Evolutionary conservation across 2,888 invertebrate species (phyloP).

Genomic region (Drosophila mayaguana): DNA sequence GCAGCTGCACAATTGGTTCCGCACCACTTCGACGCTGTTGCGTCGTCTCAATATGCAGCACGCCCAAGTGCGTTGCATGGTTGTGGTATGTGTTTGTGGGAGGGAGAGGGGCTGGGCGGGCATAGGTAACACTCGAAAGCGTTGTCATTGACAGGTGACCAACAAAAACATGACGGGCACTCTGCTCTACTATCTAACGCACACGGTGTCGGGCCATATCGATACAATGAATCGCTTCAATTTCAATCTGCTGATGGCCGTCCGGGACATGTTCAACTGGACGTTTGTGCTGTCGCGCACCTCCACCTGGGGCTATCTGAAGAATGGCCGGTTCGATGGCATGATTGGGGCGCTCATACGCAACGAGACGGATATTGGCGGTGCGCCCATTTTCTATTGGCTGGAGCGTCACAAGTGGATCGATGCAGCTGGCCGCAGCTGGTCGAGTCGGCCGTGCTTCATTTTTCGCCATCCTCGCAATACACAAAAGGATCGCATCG

Average conservation of each 20-base stretch:
- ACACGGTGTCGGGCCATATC: conserved; percentile 86
- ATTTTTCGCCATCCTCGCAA: conserved; percentile 89
- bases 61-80: conserved; percentile 86
- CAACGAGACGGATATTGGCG: conserved; percentile 88
- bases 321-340: conserved; percentile 88
- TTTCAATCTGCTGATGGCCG: conserved; percentile 87
- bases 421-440: conserved; percentile 82
- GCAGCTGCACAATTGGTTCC: conserved; percentile 77
- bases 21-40: conserved; percentile 76
- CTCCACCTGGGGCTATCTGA: conserved; percentile 88
- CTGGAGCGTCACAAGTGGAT: conserved; percentile 87
- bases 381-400: conserved; percentile 88
- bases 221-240: conserved; percentile 89
- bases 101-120: background rate
- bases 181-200: conserved; percentile 86
- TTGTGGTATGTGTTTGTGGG: conserved; percentile 85
- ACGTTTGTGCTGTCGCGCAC: conserved; percentile 85
- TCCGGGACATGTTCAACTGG: conserved; percentile 89
- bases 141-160: conserved; percentile 80
- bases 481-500: conserved; percentile 87
- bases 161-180: conserved; percentile 84
- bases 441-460: conserved; percentile 87
- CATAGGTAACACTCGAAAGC: background rate
- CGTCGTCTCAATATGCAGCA: conserved; percentile 87
- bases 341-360: conserved; percentile 87